These are phyloP conservation scores for Idaea dimidiata DNA, from an alignment of 2,888 invertebrate species.

Conservation along the genomic window DNA sequence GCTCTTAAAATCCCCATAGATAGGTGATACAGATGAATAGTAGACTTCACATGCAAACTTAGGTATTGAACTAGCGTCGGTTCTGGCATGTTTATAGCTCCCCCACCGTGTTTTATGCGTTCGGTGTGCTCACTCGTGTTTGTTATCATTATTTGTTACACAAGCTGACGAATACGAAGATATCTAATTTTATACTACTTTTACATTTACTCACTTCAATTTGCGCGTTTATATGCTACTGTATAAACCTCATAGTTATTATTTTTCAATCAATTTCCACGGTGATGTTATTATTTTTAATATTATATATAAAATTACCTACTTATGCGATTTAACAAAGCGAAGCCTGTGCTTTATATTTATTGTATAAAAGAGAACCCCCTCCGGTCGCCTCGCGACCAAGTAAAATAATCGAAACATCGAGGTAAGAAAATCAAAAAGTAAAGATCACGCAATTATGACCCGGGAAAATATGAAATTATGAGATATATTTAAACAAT, in stretches of 20 bases:
- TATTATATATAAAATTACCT: background rate
- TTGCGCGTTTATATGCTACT: background rate
- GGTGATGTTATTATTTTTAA: background rate
- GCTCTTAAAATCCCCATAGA: constrained; percentile 30
- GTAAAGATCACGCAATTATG: too few species aligned
- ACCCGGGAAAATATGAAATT: too few species aligned
- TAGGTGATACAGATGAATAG: constrained; percentile 39
- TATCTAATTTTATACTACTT: constrained; percentile 50
- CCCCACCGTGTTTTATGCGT: constrained; percentile 53
- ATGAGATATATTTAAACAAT: background rate
- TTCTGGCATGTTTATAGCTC: constrained; percentile 58
- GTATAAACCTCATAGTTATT: background rate
- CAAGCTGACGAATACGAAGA: background rate
- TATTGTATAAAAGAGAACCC: background rate
- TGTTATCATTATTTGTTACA: constrained; percentile 27
- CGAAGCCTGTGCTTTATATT: too few species aligned
- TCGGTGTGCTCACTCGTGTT: constrained; percentile 37
- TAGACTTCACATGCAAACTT: constrained; percentile 40
- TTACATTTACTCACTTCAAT: constrained; percentile 25
- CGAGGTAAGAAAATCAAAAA: too few species aligned
- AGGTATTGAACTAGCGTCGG: constrained; percentile 49
- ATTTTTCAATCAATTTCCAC: background rate
- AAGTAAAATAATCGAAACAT: too few species aligned
- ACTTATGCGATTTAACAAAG: too few species aligned
- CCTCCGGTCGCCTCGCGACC: too few species aligned